Evolutionary conservation across 2,888 invertebrate genomes (phyloP).

Genomic region (Lasioglossum lativentre): DNA sequence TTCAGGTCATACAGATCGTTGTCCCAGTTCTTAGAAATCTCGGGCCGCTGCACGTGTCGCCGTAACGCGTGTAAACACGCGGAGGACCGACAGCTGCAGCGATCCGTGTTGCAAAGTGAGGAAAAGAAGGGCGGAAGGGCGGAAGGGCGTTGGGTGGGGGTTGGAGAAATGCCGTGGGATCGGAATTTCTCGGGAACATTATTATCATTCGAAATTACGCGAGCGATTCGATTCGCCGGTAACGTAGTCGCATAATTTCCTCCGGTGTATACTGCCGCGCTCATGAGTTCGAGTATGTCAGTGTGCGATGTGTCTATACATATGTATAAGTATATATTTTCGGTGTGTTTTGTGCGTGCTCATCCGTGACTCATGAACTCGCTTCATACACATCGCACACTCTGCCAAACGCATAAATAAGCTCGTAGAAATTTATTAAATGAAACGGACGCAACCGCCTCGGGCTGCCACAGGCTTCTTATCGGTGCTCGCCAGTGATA

Average conservation of each 20-base stretch:
- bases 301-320: neutral
- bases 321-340: too few species aligned
- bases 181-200: conserved; percentile 72
- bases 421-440: conserved; percentile 40
- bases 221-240: conserved; percentile 66
- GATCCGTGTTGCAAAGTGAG: neutral
- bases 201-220: conserved; percentile 72
- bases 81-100: neutral
- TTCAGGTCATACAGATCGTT: too few species aligned
- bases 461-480: neutral
- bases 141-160: conserved; percentile 20
- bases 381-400: neutral
- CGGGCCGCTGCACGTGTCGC: neutral
- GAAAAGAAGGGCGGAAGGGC: conserved; percentile 6
- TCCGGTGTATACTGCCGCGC: conserved; percentile 18
- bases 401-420: conserved; percentile 33
- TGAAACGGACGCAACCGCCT: neutral
- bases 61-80: conserved; percentile 11
- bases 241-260: conserved; percentile 63
- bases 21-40: neutral
- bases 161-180: conserved; percentile 70
- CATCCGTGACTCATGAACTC: neutral
- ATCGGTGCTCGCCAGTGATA: neutral
- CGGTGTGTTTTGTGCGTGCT: neutral
- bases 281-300: neutral